phyloP scores from a whole-genome alignment of 2,888 invertebrate genomes.

The Dromius quadrimaculatus region DNA sequence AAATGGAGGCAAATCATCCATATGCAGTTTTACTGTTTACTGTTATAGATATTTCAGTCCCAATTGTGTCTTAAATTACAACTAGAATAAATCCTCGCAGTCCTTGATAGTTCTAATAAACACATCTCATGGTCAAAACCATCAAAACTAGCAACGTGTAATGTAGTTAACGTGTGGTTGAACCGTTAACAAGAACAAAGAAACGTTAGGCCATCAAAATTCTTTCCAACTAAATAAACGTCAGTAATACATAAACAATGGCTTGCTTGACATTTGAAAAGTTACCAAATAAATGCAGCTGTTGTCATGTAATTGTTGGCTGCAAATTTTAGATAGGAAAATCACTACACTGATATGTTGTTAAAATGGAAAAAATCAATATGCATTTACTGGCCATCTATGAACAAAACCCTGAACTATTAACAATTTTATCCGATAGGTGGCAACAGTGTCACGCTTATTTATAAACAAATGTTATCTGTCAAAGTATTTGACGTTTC shows the following conservation, averaged over 20 bases:
- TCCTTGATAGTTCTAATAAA: constrained; percentile 19
- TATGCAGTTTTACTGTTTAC: constrained; percentile 1
- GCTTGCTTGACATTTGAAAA: constrained; percentile 42
- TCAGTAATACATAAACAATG: constrained; percentile 1
- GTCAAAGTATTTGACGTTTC: constrained; percentile 44
- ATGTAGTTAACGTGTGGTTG: constrained; percentile 10
- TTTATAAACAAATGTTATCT: constrained; percentile 49
- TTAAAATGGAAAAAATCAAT: constrained; percentile 42
- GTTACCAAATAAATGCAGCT: constrained; percentile 41
- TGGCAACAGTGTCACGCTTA: constrained; percentile 15
- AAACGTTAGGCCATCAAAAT: constrained; percentile 17
- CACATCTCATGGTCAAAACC: constrained; percentile 13
- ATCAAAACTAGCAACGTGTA: constrained; percentile 19
- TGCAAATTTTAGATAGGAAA: constrained; percentile 14
- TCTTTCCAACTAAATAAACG: background rate
- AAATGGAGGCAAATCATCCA: constrained; percentile 1
- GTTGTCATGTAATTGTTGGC: constrained; percentile 30
- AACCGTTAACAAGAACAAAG: constrained; percentile 29
- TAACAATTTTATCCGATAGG: constrained; percentile 4
- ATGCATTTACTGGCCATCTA: constrained; percentile 14
- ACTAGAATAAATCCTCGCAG: background rate
- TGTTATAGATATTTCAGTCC: background rate
- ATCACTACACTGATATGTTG: no score
- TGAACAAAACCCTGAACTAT: background rate
- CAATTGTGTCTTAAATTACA: no score